Evolutionary conservation across 1,140 invertebrate species (phyloP).

Genomic region (Drosophila pruinosa): DNA sequence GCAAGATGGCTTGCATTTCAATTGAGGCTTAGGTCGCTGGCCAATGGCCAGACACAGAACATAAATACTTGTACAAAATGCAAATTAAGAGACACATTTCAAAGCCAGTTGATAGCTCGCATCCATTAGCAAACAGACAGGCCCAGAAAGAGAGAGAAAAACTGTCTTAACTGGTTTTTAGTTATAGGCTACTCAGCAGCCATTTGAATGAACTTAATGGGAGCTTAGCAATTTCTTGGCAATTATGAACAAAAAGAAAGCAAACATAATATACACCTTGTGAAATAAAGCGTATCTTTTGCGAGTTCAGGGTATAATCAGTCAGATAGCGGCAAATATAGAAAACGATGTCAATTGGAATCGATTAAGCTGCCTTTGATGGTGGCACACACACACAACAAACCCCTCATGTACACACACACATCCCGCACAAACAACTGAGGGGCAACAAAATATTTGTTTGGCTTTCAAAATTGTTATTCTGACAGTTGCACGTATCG

Average conservation of each 20-base stretch:
- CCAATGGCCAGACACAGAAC: constrained; percentile 5
- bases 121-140: not conserved
- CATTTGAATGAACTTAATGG: constrained; percentile 58
- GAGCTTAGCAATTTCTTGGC: constrained; percentile 23
- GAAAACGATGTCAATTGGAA: constrained; percentile 62
- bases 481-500: constrained; percentile 52
- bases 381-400: constrained; percentile 4
- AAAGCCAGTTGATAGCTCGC: not conserved
- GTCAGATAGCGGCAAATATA: not conserved
- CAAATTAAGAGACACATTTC: constrained; percentile 12
- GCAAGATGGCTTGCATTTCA: constrained; percentile 40
- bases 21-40: constrained; percentile 28
- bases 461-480: constrained; percentile 69
- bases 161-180: too few relatives aligned
- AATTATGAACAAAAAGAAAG: constrained; percentile 44
- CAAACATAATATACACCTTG: not conserved
- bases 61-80: constrained; percentile 20
- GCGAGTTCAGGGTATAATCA: not conserved
- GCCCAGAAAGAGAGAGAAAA: not conserved
- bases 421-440: constrained; percentile 6
- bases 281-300: not conserved
- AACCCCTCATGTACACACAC: constrained; percentile 2
- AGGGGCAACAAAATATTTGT: constrained; percentile 59
- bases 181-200: not conserved
- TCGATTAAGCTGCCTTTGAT: constrained; percentile 50